Evolutionary conservation across 2,888 invertebrate genomes (phyloP), one percentile per base, ranked within the genome.

Genomic region (Ormyrus labotus): DNA sequence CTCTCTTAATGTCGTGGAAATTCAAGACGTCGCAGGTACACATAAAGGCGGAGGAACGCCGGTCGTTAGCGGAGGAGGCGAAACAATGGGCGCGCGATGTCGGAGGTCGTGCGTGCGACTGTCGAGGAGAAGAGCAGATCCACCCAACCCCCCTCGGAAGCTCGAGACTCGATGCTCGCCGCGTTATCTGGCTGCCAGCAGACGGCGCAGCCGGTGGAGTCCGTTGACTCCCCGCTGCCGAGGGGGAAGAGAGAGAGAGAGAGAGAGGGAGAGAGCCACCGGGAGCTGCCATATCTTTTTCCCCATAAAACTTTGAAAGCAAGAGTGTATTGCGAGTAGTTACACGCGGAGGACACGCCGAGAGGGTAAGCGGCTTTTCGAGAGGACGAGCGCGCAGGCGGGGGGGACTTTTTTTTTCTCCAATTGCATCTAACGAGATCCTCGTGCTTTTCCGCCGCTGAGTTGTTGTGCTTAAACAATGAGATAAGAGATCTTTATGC

Each of bases 41-140:
- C n/a, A 34, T 34, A 34, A 34, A 34, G 34, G 82, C 83, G 76
- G 84, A 80, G 83, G 80, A 78, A 78, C 81, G 80, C 80, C 68
- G 82, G 82, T 87, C 85, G 88, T 88, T 87, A 87, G 84, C 85
- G 82, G 84, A 78, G 76, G 81, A 81, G 34, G 34, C 81, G 81
- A 81, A 85, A 88, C 88, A 86, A 87, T 85, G 87, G 84, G 84
- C 82, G 85, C 34, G 34, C 85, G 85, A 88, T 87, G 86, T 87
- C 85, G 81, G 83, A 83, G 83, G 51, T 68, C 53, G 75, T 60
- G 85, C 84, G 85, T 85, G 85, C 86, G 13, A 87, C 87, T 88
- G 88, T 88, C 87, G 85, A 85, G 82, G 81, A 19, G 19, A 81
- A 19, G 19, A 81, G 83, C 83, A 84, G 83, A 76, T 55, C 55